Base-by-base conservation (phyloP, 2,113 vertebrate species). In the Cyprinodon tularosa region DNA sequence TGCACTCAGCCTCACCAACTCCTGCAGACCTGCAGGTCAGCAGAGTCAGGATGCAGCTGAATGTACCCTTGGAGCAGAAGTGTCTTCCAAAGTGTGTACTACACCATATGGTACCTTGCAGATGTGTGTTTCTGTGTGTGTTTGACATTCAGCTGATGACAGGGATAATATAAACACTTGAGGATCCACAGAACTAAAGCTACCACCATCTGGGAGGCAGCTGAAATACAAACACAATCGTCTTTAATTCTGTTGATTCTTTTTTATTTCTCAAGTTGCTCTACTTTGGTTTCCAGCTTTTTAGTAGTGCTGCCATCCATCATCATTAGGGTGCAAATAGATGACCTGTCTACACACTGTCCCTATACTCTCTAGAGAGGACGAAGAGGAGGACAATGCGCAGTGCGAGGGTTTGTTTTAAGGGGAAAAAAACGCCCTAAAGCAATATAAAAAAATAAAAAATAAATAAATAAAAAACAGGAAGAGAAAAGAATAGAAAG, bases 321-420 rank as follows among this genome's bases (percentile, higher is more conserved):
- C 91, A 92, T 90, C 89, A 93, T 93, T 93, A 92, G 88, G 81
- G 81, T 82, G 84, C 0, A 59, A 82, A 91, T 86, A 81, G 82
- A 92, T 90, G 88, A 84, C 87, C 86, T 84, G 86, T 89, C 89
- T 78, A 82, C 87, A 87, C 74, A 62, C 81, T 78, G 69, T 84
- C 78, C 79, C 66, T 76, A 67, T 38, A 67, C 71, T 78, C 83
- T 76, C 53, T 72, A 62, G n/a, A 67, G 57, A 59, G 42, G 36
- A 66, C n/a, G 50, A 67, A 37, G 68, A 42, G 59, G 48, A 69
- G 63, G 29, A 45, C 36, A 72, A 64, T 60, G 76, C 62, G 20
- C 48, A 39, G 12, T 5, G 17, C 6, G 12, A 62, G 22, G 57
- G 40, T 68, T 47, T 40, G 7, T 9, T 20, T 68, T 29, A 11